These are phyloP conservation scores for Amphiura filiformis DNA, from an alignment of 35 echinoderm and acorn worm genomes.

Conservation along the genomic window DNA sequence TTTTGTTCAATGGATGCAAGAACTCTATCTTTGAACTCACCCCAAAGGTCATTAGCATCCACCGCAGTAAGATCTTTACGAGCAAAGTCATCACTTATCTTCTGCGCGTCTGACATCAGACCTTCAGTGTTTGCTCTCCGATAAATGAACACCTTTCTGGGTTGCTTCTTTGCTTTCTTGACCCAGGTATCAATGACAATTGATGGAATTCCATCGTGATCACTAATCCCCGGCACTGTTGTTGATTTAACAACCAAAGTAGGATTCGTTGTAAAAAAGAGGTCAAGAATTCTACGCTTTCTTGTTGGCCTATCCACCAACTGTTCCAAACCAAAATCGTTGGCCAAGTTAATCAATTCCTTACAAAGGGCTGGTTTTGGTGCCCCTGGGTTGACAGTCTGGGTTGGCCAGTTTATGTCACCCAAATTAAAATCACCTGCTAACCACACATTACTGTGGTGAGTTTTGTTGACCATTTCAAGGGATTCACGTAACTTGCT, in stretches of 20 bases:
- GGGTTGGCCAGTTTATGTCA: not conserved
- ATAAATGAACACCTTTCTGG: not conserved
- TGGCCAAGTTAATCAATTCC: no score
- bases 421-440: not conserved
- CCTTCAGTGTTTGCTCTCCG: constrained; percentile 5
- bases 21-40: not conserved
- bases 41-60: not conserved
- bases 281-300: not conserved
- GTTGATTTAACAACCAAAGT: not conserved
- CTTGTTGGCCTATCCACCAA: not conserved
- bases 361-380: not conserved
- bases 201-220: not conserved
- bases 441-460: not conserved
- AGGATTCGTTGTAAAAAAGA: constrained; percentile 4
- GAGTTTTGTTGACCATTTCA: not conserved
- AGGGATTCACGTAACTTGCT: not conserved
- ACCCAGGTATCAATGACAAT: not conserved
- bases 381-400: not conserved
- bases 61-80: not conserved
- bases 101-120: not conserved
- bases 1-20: not conserved
- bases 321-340: no score
- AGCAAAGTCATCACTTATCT: not conserved
- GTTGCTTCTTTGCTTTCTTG: not conserved
- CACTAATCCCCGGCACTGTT: not conserved